Percentiles rank a stretch among this genome's conserved stretches.
Evolutionary conservation across 2,888 invertebrate genomes (phyloP).

Genomic region (Melinopterus prodromus): DNA sequence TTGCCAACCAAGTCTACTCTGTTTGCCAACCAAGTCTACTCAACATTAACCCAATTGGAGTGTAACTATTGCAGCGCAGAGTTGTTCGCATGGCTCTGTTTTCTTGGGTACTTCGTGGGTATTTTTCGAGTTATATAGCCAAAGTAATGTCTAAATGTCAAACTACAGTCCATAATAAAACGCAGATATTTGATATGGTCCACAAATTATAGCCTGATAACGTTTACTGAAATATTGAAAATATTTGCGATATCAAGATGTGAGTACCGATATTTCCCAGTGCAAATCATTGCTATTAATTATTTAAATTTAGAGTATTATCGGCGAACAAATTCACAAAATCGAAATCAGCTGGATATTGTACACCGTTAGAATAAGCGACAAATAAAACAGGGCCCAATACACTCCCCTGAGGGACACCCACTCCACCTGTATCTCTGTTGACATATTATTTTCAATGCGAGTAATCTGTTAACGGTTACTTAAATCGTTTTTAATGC

Average conservation of each 20-base stretch:
- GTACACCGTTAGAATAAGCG: background rate
- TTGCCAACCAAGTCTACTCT: too few species aligned
- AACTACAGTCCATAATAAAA: background rate
- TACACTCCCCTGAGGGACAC: background rate
- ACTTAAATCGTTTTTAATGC: background rate
- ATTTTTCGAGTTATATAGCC: background rate
- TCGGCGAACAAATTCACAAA: background rate
- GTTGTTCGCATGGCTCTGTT: background rate
- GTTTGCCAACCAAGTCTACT: background rate
- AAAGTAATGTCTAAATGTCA: background rate
- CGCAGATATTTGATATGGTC: background rate
- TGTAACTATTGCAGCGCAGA: background rate
- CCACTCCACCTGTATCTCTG: background rate
- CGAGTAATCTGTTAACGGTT: background rate
- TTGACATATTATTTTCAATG: background rate
- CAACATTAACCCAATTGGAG: background rate
- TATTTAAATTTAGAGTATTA: background rate
- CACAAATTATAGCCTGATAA: background rate
- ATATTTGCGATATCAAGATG: background rate
- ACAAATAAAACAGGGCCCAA: background rate
- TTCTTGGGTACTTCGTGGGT: background rate
- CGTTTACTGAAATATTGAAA: background rate
- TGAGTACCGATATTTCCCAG: background rate
- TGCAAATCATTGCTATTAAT: background rate
- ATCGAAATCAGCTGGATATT: background rate